Conservation (phyloP, 1,140 invertebrate species). For the Zaprionus lachaisei region DNA sequence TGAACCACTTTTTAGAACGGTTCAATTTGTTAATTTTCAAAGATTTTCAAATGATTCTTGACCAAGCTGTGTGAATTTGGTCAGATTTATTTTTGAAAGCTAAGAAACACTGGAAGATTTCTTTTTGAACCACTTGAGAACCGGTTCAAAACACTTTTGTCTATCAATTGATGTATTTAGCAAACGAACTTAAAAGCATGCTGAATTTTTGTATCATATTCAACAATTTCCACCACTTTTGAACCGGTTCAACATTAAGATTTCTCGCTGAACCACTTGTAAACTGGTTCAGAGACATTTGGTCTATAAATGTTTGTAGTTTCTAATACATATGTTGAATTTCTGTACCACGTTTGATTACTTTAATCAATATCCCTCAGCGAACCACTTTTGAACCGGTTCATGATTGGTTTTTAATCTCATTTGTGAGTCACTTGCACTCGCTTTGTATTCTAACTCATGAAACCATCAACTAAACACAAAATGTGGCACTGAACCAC, state of each 20-base stretch:
- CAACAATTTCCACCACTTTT: not conserved
- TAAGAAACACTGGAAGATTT: not conserved
- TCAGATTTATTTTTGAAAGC: no score
- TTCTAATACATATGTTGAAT: no score
- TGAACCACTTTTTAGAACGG: not conserved
- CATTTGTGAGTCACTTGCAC: not conserved
- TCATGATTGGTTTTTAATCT: not conserved
- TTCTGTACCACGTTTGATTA: not conserved
- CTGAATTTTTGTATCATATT: not conserved
- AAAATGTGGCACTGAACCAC: not conserved
- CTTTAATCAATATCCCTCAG: not conserved
- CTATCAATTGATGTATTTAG: not conserved
- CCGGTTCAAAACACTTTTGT: not conserved
- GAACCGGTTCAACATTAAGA: not conserved
- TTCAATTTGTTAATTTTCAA: not conserved
- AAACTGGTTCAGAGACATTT: no score
- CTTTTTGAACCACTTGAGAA: not conserved
- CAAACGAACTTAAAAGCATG: not conserved
- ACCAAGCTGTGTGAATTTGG: no score
- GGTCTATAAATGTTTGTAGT: no score
- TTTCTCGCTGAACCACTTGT: not conserved
- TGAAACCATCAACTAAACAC: slow-evolving; percentile 1
- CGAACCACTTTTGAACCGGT: not conserved
- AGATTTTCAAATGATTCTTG: no score
- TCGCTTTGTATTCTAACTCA: not conserved